Base-by-base conservation (phyloP, 2,888 invertebrate genomes). In the Omphaloscelis lunosa region DNA sequence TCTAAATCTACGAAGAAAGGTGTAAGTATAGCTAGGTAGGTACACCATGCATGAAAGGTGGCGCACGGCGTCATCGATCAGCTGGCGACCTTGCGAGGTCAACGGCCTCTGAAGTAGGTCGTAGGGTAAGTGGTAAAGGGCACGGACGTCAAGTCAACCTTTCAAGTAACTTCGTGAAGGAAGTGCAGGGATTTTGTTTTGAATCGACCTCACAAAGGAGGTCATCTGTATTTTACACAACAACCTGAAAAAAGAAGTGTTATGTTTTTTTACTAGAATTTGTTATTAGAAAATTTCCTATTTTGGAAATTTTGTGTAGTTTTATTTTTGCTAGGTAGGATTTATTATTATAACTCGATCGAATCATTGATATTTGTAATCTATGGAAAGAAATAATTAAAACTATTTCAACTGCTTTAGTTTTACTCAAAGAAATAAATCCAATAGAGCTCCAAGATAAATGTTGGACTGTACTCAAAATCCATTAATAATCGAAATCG, bases 11-110 rank as follows among this genome's bases (percentile, higher is more conserved):
- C 17, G 53, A 56, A 27, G 53, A 23, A 66, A 67, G 58, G 29
- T 62, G 63, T 58, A 27, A 7, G 34, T 65, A 53, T 8, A 63
- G 2, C n/a, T 75, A 53, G n/a, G 69, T 69, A 56, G 51, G 34
- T 39, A 58, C 9, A 29, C 27, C 70, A 68, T 53, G 34, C 41
- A n/a, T 34, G 66, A 80, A 77, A 77, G 80, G 87, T 89, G 85
- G 87, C 80, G 89, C 84, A 92, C 91, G 86, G 86, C 80, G 89
- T 79, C 87, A 93, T 92, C 92, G 92, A 93, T 92, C 93, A 93
- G 92, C 93, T 92, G 92, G 80, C 89, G 94, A 94, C 94, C 95
- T 95, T 95, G 93, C 86, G 84, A 89, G 93, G 93, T 92, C 92
- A 90, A 81, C 80, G 94, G 87, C 93, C 94, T 72, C 77, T 83